Conservation (phyloP, 2,113 vertebrate species). For the Clarias magur region DNA sequence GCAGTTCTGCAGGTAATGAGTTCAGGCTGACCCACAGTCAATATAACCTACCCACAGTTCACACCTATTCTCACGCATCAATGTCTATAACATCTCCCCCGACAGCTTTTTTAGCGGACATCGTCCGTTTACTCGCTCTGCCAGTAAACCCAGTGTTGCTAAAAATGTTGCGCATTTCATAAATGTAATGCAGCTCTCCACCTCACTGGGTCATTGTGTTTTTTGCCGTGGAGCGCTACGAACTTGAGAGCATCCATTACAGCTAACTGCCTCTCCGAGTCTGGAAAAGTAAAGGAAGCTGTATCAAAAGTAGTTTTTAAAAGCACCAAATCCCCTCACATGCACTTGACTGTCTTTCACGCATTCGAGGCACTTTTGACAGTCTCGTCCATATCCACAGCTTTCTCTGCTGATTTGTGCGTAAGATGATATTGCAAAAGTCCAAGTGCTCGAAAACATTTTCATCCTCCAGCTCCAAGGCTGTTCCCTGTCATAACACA, state of each 20-base stretch:
- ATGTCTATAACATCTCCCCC: conserved; percentile 6
- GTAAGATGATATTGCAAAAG: neutral
- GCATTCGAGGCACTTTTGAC: neutral
- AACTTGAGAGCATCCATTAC: conserved; percentile 14
- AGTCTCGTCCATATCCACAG: conserved; percentile 5
- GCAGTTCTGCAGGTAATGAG: conserved; percentile 97
- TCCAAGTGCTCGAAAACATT: neutral
- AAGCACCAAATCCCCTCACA: conserved; percentile 14
- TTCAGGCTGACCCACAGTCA: neutral
- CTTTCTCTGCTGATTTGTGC: conserved; percentile 18
- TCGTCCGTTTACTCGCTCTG: conserved; percentile 18
- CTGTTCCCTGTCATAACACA: conserved; percentile 2
- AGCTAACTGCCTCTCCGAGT: neutral
- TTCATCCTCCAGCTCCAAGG: neutral
- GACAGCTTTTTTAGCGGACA: conserved; percentile 14
- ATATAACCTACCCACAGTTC: neutral
- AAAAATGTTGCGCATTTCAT: conserved; percentile 7
- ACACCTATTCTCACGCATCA: neutral
- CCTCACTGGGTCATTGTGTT: conserved; percentile 17
- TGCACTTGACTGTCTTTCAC: conserved; percentile 10
- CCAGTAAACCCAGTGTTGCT: conserved; percentile 7
- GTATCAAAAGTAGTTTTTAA: conserved; percentile 24
- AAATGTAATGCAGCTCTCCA: conserved; percentile 19
- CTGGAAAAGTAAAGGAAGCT: conserved; percentile 7
- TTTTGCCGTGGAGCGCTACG: neutral